Base-by-base conservation (phyloP, 2,888 invertebrate species). In the Acheta domesticus region DNA sequence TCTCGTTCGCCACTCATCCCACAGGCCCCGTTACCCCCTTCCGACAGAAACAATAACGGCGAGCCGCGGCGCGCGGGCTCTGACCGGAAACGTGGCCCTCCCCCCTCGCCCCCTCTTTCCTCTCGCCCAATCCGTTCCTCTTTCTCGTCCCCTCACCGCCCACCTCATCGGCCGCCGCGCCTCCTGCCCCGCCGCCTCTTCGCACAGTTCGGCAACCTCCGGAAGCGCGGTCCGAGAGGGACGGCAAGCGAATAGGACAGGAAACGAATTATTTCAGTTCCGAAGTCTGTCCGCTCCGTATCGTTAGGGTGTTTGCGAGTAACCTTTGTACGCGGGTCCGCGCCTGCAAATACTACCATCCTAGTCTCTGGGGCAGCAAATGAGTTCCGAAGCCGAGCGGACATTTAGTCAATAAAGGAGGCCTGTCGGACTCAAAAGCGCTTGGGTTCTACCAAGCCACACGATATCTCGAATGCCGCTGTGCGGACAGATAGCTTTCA, bases 171-270 rank as follows among this genome's bases (percentile, higher is more conserved):
- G 36, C 8, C 1, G 36, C 1, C 36, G 36, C 36, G 36, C 5
- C 36, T 5, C 36, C 36, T 36, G 36, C 36, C 62, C n/a, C 62
- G 62, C 16, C 14, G 8, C n/a, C 62, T 62, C 62, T 62, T 62
- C 62, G 16, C n/a, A 19, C 62, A 62, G 62, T 62, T n/a, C n/a
- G 62, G 62, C 62, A n/a, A 5, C 62, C n/a, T n/a, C 62, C 62
- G 62, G 62, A 62, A 62, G 62, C 62, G n/a, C 62, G 62, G 16
- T n/a, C n/a, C 62, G 62, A 62, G 62, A 62, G 62, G 62, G n/a
- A 62, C n/a, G 16, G 62, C 16, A 8, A 62, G n/a, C 16, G 62
- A n/a, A 62, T 19, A n/a, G 62, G 62, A 62, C 62, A 62, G 62
- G 62, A 14, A 19, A n/a, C 62, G 62, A 62, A 62, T 62, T 62